Conservation (phyloP, 2,888 invertebrate species). For the Hecatera dysodea region DNA sequence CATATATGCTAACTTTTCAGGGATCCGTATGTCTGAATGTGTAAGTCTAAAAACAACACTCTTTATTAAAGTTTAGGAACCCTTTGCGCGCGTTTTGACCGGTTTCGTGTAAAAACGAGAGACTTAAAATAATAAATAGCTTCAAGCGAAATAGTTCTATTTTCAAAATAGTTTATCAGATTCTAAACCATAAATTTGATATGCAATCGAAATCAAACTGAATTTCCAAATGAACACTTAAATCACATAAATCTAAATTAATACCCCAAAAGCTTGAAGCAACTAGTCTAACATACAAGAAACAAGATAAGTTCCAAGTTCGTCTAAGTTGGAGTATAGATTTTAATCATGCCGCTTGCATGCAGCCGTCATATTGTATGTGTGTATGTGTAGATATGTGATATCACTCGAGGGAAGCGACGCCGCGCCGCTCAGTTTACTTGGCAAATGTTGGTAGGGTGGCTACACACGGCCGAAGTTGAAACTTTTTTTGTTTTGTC, state of each 20-base stretch:
- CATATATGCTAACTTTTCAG: too few species aligned
- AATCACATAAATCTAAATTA: conserved; percentile 14
- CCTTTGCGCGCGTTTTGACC: too few species aligned
- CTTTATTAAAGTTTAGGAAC: too few species aligned
- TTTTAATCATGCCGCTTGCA: conserved; percentile 63
- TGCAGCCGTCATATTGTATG: conserved; percentile 20
- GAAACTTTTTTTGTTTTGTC: not conserved
- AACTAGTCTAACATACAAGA: conserved; percentile 33
- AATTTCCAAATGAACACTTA: not conserved
- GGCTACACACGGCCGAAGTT: conserved; percentile 17
- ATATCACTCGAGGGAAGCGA: conserved; percentile 41
- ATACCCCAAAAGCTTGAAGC: conserved; percentile 2
- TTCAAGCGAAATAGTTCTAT: too few species aligned
- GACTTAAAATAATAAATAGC: too few species aligned
- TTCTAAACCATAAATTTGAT: not conserved
- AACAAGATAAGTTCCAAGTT: conserved; percentile 53
- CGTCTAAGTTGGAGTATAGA: conserved; percentile 53
- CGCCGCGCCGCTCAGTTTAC: conserved; percentile 39
- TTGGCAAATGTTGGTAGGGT: conserved; percentile 36
- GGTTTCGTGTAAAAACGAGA: too few species aligned
- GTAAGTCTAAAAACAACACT: too few species aligned
- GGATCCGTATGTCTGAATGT: too few species aligned
- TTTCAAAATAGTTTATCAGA: not conserved
- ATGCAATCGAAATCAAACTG: not conserved
- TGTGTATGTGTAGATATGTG: conserved; percentile 15